These are phyloP conservation scores for Colaptes auratus DNA, from an alignment of 2,113 vertebrate species.

Conservation along the genomic window DNA sequence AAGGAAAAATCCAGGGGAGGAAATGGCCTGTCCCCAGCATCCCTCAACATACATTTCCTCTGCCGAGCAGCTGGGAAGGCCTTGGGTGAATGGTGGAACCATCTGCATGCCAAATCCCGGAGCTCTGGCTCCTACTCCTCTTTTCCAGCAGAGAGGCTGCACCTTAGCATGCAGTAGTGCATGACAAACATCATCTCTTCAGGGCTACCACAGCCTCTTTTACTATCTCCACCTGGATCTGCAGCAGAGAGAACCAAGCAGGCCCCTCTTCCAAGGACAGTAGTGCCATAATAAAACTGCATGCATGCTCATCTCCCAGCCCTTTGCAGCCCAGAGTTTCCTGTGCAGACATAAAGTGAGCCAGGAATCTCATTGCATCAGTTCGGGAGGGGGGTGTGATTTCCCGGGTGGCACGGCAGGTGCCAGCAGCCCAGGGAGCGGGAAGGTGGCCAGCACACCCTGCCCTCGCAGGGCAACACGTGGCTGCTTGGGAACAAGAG, in stretches of 20 bases:
- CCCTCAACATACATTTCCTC: background rate
- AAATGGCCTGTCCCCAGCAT: background rate
- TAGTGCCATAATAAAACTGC: background rate
- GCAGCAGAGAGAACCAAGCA: background rate
- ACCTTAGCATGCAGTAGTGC: fast-evolving
- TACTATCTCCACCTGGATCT: background rate
- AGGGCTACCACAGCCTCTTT: background rate
- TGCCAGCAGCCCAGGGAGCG: fast-evolving
- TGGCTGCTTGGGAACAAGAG: background rate
- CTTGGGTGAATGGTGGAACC: fast-evolving
- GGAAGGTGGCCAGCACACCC: fast-evolving
- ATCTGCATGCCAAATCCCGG: fast-evolving
- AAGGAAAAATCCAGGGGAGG: background rate
- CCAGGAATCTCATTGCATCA: background rate
- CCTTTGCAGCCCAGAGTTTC: background rate
- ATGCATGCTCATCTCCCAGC: background rate
- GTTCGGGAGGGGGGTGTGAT: background rate
- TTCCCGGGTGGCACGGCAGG: background rate
- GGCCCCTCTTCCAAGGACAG: background rate
- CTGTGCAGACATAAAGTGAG: background rate
- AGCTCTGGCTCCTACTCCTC: background rate
- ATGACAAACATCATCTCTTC: background rate
- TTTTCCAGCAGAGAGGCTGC: background rate
- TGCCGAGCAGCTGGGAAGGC: background rate
- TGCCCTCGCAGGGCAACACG: background rate